Evolutionary conservation across 2,888 invertebrate species (phyloP).

Genomic region (Macrophya alboannulata): DNA sequence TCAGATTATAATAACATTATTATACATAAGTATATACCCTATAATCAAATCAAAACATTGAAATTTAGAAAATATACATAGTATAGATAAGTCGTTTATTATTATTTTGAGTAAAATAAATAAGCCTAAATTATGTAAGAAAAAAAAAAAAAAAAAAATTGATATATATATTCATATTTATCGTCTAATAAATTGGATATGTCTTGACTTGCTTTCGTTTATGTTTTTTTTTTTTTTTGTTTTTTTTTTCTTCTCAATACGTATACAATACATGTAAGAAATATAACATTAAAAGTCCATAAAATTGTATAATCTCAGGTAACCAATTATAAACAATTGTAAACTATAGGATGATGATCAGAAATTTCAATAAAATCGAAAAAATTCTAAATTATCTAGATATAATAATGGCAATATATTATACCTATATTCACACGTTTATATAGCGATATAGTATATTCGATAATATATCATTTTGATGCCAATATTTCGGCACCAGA

Average conservation of each 20-base stretch:
- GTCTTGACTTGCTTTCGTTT: conserved; percentile 52
- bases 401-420: not conserved
- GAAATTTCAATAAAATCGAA: not conserved
- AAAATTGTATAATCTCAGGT: conserved; percentile 53
- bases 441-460: not conserved
- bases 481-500: too few relatives aligned
- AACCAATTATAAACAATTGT: conserved; percentile 57
- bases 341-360: not conserved
- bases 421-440: not conserved
- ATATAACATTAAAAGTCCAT: conserved; percentile 54
- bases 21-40: not conserved
- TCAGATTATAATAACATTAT: not conserved
- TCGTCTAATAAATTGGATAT: conserved; percentile 44
- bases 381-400: conserved; percentile 4
- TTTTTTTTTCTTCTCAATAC: conserved; percentile 53
- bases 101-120: conserved; percentile 26
- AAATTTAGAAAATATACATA: conserved; percentile 17
- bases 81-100: not conserved
- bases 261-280: conserved; percentile 31
- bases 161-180: not conserved
- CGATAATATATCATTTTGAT: too few relatives aligned
- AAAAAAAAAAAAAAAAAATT: not conserved
- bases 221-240: conserved; percentile 30
- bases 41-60: conserved; percentile 30
- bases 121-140: not conserved